Base-by-base conservation (phyloP, 2,888 invertebrate species). In the Allophyes oxyacanthae region DNA sequence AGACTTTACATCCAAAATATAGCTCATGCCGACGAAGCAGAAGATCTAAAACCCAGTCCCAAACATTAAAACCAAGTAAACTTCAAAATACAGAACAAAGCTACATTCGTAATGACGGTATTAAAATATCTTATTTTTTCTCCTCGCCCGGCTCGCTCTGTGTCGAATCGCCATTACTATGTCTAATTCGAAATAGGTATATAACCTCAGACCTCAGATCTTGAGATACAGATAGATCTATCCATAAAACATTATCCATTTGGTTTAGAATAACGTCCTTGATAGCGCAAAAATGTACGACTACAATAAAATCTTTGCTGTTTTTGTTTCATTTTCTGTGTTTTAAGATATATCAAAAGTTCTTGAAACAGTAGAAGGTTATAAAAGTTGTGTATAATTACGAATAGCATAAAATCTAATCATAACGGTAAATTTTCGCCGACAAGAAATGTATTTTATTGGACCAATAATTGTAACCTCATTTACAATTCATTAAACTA, bases 161-260 rank as follows among this genome's bases (percentile, higher is more conserved):
- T 71, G 41, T 41, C 77, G 51, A 75, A 80, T 79, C 53, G 38
- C 14, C 63, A 74, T 72, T 61, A 64, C 74, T 73, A 77, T 79
- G 66, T 63, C 77, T 67, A 80, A 80, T 80, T 73, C 51, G 51
- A 76, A 77, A 77, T 77, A 66, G 66, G 52, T 70, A 65, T 64
- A 58, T 59, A 56, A 64, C 66, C 68, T 64, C 53, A 14, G 57
- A 43, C 45, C 50, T 55, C 46, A 54, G 43, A 46, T 43, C 37
- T 54, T 38, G 43, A 43, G 11, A 34, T 34, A 20, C 40, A 43
- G 11, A 34, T 34, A 20, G 2, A 20, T 20, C 20, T 20, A 20
- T 20, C 20, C 4, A 20, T 20, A 45, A 37, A 36, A 14, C 45
- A 54, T 48, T 32, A 38, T 37, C 7, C 40, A 54, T 69, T 54